phyloP scores from a whole-genome alignment of 2,797 vertebrate species.

The Myotis daubentonii region DNA sequence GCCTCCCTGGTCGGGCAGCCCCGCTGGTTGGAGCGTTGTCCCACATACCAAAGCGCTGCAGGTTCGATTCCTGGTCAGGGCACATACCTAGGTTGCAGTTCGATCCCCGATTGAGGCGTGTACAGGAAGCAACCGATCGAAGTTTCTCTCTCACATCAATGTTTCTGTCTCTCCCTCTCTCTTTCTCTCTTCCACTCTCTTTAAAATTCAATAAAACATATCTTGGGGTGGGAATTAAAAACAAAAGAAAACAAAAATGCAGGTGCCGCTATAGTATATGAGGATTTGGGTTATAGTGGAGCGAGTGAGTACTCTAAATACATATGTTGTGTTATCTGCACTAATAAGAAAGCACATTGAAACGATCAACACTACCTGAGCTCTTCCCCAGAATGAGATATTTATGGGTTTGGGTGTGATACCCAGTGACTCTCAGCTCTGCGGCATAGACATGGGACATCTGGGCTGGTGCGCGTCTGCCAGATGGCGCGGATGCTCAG shows the following conservation, averaged over 20 bases:
- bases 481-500: constrained; percentile 59
- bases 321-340: background rate
- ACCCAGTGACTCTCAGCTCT: constrained; percentile 29
- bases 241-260: background rate
- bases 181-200: background rate
- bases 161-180: too few relatives aligned
- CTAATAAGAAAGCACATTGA: background rate
- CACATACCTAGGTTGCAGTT: background rate
- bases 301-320: background rate
- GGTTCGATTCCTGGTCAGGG: background rate
- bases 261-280: too few relatives aligned
- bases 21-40: background rate
- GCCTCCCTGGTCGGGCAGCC: background rate
- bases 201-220: background rate
- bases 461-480: constrained; percentile 29
- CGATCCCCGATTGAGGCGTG: background rate
- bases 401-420: constrained; percentile 24
- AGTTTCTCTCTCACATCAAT: background rate
- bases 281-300: background rate
- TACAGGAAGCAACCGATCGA: background rate
- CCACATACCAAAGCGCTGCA: background rate
- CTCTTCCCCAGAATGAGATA: background rate
- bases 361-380: background rate
- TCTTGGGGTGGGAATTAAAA: background rate
- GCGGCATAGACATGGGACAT: constrained; percentile 53